phyloP scores from a whole-genome alignment of 1,140 invertebrate species.

The Thaumetopoea pityocampa region DNA sequence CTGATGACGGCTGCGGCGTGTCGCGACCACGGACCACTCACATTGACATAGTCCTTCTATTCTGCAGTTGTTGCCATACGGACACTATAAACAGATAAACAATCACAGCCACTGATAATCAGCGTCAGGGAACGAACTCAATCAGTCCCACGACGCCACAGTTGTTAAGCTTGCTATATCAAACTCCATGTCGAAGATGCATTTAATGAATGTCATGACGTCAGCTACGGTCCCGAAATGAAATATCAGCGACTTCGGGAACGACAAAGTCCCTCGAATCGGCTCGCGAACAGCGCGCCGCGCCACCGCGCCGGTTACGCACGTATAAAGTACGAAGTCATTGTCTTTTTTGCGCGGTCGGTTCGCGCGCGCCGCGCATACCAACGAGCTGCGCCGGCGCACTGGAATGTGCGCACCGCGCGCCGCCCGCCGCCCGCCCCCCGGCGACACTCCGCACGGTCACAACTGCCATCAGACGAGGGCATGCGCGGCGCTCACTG shows the following conservation, averaged over 20 bases:
- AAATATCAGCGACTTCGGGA: constrained; percentile 26
- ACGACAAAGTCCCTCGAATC: constrained; percentile 19
- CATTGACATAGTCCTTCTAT: too few species aligned
- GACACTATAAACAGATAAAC: too few species aligned
- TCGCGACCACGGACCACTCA: too few species aligned
- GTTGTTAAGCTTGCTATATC: constrained; percentile 10
- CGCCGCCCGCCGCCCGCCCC: constrained; percentile 17
- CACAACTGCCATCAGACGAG: neutral
- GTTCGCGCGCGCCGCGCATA: constrained; percentile 52
- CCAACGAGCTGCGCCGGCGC: constrained; percentile 46
- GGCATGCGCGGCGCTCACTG: neutral
- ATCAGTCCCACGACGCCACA: too few species aligned
- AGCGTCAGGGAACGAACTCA: too few species aligned
- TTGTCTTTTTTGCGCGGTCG: constrained; percentile 64
- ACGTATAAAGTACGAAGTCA: constrained; percentile 62
- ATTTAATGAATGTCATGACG: constrained; percentile 12
- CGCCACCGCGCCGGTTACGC: constrained; percentile 32
- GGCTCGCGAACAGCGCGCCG: constrained; percentile 20
- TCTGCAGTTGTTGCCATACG: too few species aligned
- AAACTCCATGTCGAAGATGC: constrained; percentile 12
- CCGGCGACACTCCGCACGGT: constrained; percentile 9
- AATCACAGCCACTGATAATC: too few species aligned
- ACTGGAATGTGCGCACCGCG: constrained; percentile 37
- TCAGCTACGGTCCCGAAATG: too few species aligned
- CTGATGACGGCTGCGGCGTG: too few species aligned